Conservation (phyloP, 2,113 vertebrate species). For the Thamnaconus septentrionalis region DNA sequence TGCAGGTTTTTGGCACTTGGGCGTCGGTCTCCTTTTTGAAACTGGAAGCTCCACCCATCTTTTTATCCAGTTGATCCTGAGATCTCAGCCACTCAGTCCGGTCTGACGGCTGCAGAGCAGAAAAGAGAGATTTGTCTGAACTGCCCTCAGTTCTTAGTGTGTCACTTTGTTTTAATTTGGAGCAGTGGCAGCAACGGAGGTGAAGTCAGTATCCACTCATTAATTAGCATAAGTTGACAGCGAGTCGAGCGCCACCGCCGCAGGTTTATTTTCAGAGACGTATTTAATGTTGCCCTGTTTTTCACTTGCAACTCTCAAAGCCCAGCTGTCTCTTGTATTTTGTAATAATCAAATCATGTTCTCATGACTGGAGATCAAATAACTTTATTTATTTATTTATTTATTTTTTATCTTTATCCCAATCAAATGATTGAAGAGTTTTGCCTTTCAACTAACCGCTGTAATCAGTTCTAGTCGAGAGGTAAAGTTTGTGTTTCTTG, state of each 20-base stretch:
- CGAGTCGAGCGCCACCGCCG: neutral
- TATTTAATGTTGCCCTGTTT: neutral
- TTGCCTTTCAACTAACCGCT: no score
- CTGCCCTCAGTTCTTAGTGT: conserved; percentile 2
- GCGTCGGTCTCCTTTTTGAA: no score
- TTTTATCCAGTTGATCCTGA: neutral
- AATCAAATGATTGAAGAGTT: neutral
- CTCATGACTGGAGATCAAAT: no score
- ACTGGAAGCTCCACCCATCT: no score
- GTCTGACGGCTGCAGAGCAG: neutral
- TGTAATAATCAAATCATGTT: neutral
- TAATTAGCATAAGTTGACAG: conserved; percentile 15
- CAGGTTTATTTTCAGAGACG: conserved; percentile 3
- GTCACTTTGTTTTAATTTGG: conserved; percentile 7
- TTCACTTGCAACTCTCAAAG: no score
- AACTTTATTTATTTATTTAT: no score
- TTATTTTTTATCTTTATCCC: no score
- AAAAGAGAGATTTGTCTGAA: conserved; percentile 3
- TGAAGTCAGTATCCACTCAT: conserved; percentile 7
- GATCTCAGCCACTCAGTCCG: neutral
- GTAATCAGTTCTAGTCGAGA: neutral
- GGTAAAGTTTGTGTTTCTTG: neutral
- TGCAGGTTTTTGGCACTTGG: no score
- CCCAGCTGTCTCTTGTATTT: neutral
- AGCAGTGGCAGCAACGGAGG: conserved; percentile 1